Conservation (phyloP, 2,113 vertebrate genomes). For the Scopus umbretta region DNA sequence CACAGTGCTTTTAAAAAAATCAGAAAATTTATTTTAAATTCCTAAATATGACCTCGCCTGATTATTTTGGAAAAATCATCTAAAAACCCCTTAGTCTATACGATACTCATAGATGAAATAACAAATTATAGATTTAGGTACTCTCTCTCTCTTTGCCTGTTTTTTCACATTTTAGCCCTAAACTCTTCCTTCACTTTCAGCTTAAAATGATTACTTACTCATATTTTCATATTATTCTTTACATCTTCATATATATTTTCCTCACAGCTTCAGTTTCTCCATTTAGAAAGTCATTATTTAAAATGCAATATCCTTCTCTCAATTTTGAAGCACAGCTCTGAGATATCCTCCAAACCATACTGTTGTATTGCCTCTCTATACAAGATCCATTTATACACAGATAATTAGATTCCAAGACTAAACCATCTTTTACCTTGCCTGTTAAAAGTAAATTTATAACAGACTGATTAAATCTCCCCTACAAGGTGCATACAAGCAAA, state of each 20-base stretch:
- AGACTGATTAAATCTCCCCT: conserved; percentile 21
- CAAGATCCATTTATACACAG: conserved; percentile 16
- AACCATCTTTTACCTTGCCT: conserved; percentile 48
- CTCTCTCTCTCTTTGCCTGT: not conserved
- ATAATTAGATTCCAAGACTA: conserved; percentile 46
- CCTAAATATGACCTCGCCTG: not conserved
- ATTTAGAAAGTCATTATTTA: conserved; percentile 6
- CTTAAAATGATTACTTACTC: not conserved
- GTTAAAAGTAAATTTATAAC: conserved; percentile 53
- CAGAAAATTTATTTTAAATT: not conserved
- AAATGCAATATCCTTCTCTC: conserved; percentile 4
- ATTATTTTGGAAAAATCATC: not conserved
- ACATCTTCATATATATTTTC: not conserved
- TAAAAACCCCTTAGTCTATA: not conserved
- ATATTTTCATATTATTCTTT: not conserved
- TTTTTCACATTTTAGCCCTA: not conserved
- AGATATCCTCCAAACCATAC: not conserved
- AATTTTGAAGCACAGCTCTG: not conserved
- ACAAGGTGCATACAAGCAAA: conserved; percentile 16
- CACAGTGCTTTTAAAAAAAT: not conserved
- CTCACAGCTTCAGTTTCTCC: not conserved
- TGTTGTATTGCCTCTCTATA: not conserved
- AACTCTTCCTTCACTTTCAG: not conserved
- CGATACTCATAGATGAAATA: not conserved
- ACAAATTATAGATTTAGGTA: not conserved